These are phyloP conservation scores for Vicugna pacos DNA, from an alignment of 2,113 vertebrate species.

Conservation along the genomic window DNA sequence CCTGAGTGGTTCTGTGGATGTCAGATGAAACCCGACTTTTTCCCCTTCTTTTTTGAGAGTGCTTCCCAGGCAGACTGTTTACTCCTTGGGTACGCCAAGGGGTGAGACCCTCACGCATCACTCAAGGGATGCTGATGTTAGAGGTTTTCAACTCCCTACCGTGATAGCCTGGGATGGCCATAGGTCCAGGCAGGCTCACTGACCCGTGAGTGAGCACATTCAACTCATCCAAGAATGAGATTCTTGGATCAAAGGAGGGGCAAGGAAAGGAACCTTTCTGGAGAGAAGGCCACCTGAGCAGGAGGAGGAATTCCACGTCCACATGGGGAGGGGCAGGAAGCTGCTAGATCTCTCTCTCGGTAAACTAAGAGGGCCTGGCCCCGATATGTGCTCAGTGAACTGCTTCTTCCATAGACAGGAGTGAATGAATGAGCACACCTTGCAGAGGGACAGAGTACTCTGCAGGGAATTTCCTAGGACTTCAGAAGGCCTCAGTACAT, in stretches of 20 bases:
- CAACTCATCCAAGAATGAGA: neutral
- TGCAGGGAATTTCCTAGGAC: neutral
- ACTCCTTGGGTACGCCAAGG: neutral
- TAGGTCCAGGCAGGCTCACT: neutral
- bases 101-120: neutral
- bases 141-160: neutral
- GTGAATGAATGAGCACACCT: neutral
- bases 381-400: neutral
- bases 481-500: neutral
- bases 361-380: neutral
- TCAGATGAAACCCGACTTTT: neutral
- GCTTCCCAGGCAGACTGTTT: neutral
- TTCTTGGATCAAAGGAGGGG: neutral
- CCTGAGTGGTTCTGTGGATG: neutral
- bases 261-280: neutral
- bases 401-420: neutral
- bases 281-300: neutral
- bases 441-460: neutral
- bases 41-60: neutral
- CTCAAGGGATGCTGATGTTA: neutral
- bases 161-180: neutral
- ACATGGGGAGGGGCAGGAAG: neutral
- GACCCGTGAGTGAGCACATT: neutral
- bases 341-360: neutral
- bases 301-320: neutral